Base-by-base conservation (phyloP, 2,797 vertebrate species). In the Bothrops alternatus region DNA sequence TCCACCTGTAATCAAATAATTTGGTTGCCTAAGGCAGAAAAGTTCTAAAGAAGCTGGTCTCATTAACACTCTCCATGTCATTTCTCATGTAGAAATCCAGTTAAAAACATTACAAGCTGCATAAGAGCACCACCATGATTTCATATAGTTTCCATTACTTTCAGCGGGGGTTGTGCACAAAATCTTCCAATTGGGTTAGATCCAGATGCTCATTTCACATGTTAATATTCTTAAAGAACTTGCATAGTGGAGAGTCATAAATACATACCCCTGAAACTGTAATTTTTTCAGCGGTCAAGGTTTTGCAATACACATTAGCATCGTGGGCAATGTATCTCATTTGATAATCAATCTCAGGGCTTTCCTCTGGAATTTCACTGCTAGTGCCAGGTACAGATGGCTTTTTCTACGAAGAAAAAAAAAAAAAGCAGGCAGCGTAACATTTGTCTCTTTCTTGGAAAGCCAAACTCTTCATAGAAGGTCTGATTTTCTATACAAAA, bases 271-370 rank as follows among this genome's bases (percentile, higher is more conserved):
- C 96, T 63, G 95, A 95, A 86, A 96, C 93, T 0, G 95, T 93
- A 23, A 95, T 0, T 6, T 93, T 55, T 82, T 91, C 94, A 93
- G 86, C 96, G 91, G 93, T 96, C 88, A 97, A 96, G 88, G 94
- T 94, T 94, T 94, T 98, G 56, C 97, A 95, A 14, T 96, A 95
- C 91, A 98, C 92, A 88, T 97, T 98, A 92, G 98, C 96, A 94
- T 99, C 98, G 88, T 96, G 96, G 94, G 95, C 97, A 13, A 98
- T 95, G 2, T 97, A 95, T 91, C 97, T 97, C 95, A 99, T 89
- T 87, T 87, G 4, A 7, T 93, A 91, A 55, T 3, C 13, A 42
- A n/a, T 87, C 92, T 93, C 91, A 3, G 47, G 37, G 1, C 57
- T 89, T 47, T 88, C 86, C 18, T 16, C n/a, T 55, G 63, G 32